A percentile compares a stretch with the other conserved stretches of the same genome.
These are phyloP conservation scores for Gavialis gangeticus DNA, from an alignment of 2,113 vertebrate genomes.

Conservation along the genomic window DNA sequence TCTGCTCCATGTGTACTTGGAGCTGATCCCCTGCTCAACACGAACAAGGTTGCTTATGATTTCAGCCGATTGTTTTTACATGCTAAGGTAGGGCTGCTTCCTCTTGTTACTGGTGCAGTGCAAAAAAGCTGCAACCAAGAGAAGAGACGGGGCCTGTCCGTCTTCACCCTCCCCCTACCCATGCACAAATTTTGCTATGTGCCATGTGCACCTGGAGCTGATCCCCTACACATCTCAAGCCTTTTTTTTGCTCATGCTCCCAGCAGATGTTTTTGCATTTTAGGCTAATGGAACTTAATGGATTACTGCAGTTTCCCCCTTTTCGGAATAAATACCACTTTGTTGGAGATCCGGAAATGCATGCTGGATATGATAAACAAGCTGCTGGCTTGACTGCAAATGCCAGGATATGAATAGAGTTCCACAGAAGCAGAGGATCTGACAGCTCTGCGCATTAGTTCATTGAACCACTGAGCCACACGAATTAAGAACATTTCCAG, in stretches of 20 bases:
- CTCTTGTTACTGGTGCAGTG: background rate
- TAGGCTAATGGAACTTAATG: slow-evolving; percentile 74
- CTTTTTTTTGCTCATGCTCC: slow-evolving; percentile 23
- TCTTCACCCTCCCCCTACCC: too few relatives aligned
- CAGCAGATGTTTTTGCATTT: slow-evolving; percentile 70
- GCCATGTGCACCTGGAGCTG: background rate
- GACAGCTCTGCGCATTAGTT: slow-evolving; percentile 36
- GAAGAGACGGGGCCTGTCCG: background rate
- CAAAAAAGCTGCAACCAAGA: background rate
- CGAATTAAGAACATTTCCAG: slow-evolving; percentile 66
- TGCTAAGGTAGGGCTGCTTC: background rate
- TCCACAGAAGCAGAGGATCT: slow-evolving; percentile 46
- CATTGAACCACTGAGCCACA: slow-evolving; percentile 45
- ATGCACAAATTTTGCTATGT: background rate
- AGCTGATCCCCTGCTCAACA: slow-evolving; percentile 18
- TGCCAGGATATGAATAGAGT: slow-evolving; percentile 56
- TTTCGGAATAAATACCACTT: slow-evolving; percentile 57
- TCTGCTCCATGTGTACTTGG: background rate
- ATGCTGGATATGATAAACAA: slow-evolving; percentile 62
- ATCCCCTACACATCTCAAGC: slow-evolving; percentile 27
- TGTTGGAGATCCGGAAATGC: slow-evolving; percentile 69
- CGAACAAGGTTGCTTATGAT: slow-evolving; percentile 29
- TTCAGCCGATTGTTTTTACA: slow-evolving; percentile 67
- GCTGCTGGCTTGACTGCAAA: slow-evolving; percentile 26
- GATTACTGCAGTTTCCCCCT: slow-evolving; percentile 67